phyloP scores from a whole-genome alignment of 2,888 invertebrate species.

The Pterobdella sp. region DNA sequence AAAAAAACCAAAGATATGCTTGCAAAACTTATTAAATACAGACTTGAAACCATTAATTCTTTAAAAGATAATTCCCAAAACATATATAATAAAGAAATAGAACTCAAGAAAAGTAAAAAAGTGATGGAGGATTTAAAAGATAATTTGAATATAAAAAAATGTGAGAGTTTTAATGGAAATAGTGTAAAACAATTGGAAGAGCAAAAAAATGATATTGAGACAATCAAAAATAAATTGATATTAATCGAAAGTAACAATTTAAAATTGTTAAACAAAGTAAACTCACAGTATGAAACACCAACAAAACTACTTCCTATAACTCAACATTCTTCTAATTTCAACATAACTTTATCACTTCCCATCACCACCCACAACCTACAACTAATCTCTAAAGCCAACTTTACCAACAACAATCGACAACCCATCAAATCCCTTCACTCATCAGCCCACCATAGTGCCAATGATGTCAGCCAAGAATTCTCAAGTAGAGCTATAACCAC shows the following conservation, averaged over 20 bases:
- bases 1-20: not conserved
- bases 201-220: not conserved
- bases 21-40: not conserved
- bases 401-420: no score
- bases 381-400: no score
- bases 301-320: no score
- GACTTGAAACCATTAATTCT: not conserved
- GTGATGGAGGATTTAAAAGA: not conserved
- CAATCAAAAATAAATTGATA: not conserved
- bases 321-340: not conserved
- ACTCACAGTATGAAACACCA: no score
- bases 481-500: no score
- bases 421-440: no score
- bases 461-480: no score
- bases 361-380: no score
- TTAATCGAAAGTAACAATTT: not conserved
- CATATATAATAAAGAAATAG: conserved; percentile 1
- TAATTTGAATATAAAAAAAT: not conserved
- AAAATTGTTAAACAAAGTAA: not conserved
- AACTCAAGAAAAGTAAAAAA: not conserved
- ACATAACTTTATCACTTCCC: no score
- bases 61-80: not conserved
- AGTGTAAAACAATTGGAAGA: not conserved
- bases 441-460: no score
- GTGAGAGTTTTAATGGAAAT: not conserved